phyloP scores from a whole-genome alignment of 2,888 invertebrate species.

The Polydrusus cervinus region DNA sequence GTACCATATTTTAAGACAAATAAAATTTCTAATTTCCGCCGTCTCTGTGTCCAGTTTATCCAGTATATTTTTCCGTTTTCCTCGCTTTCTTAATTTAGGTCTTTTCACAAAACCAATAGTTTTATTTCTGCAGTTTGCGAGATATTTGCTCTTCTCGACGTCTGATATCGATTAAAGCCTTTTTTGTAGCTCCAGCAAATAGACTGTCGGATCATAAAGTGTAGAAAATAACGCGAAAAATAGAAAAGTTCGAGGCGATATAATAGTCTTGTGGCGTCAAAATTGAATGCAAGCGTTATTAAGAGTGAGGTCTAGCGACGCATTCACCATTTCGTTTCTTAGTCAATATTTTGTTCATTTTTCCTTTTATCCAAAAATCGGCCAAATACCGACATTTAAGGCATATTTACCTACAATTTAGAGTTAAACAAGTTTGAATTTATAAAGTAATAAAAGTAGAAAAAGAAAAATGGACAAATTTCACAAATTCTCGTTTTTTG shows the following conservation, averaged over 20 bases:
- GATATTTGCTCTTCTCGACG: conserved; percentile 20
- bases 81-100: conserved; percentile 11
- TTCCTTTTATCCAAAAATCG: too few species aligned
- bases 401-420: too few species aligned
- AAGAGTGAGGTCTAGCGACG: too few species aligned
- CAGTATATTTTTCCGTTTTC: conserved; percentile 4
- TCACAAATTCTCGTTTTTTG: too few species aligned
- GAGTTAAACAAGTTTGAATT: too few species aligned
- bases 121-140: conserved; percentile 17
- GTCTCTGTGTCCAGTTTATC: conserved; percentile 3
- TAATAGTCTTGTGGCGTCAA: background rate
- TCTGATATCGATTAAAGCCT: conserved; percentile 22
- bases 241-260: background rate
- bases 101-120: conserved; percentile 20
- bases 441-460: too few species aligned
- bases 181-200: conserved; percentile 16
- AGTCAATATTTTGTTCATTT: too few species aligned
- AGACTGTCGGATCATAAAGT: conserved; percentile 16
- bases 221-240: conserved; percentile 12
- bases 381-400: too few species aligned
- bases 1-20: background rate
- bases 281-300: background rate
- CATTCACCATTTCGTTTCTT: too few species aligned
- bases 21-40: conserved; percentile 11
- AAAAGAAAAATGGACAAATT: too few species aligned